Conservation (phyloP, 2,888 invertebrate genomes). For the Acronicta psi region DNA sequence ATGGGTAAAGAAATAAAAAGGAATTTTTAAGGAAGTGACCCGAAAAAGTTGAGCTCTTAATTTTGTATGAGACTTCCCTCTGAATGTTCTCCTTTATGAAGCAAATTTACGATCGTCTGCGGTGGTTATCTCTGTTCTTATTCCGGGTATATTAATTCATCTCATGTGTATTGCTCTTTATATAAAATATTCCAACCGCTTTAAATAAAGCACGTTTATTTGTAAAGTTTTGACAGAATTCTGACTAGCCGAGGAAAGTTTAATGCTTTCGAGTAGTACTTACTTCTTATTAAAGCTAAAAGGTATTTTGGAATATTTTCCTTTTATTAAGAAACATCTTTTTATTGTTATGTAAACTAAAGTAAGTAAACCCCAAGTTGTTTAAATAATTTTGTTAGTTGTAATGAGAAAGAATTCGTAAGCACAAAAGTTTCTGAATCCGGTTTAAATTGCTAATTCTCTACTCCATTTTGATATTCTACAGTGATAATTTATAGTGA, state of each 20-base stretch:
- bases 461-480: no score
- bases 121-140: conserved; percentile 38
- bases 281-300: background rate
- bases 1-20: conserved; percentile 45
- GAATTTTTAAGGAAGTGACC: conserved; percentile 33
- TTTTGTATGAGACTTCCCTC: conserved; percentile 48
- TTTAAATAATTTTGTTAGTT: no score
- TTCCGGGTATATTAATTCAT: conserved; percentile 43
- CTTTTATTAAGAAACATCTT: no score
- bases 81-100: conserved; percentile 52
- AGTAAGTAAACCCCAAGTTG: no score
- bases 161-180: conserved; percentile 47
- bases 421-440: no score
- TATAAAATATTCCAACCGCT: conserved; percentile 20
- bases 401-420: no score
- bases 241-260: conserved; percentile 5
- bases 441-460: no score
- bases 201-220: conserved; percentile 51
- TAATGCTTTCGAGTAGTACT: conserved; percentile 13
- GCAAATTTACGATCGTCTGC: conserved; percentile 50
- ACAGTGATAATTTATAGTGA: no score
- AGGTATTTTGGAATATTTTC: background rate
- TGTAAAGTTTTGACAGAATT: conserved; percentile 33
- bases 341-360: no score
- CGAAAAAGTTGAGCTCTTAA: conserved; percentile 45